Percentiles rank a stretch among this genome's conserved stretches.
phyloP scores from a whole-genome alignment of 2,113 vertebrate genomes.

The Sylvilagus bachmani region DNA sequence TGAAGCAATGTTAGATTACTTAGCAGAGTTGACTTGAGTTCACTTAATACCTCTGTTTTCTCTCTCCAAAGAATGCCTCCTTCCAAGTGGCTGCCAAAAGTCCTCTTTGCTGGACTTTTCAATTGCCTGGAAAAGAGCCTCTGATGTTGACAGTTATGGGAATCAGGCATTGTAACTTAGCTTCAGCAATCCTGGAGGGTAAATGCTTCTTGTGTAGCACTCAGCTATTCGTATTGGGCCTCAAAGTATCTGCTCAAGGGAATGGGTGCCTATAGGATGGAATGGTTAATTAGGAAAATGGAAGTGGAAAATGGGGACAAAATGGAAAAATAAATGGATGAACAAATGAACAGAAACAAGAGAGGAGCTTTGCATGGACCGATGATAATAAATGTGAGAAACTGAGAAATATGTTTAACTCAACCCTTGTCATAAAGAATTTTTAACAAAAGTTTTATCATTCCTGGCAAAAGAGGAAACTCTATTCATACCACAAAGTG shows the following conservation, averaged over 20 bases:
- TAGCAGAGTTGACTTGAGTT: neutral
- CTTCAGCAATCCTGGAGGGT: neutral
- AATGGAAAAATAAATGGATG: neutral
- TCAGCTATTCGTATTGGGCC: neutral
- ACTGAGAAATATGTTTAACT: neutral
- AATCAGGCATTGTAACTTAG: neutral
- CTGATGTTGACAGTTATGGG: neutral
- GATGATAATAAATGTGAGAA: neutral
- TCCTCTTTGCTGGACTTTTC: slow-evolving; percentile 31
- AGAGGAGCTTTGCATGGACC: neutral
- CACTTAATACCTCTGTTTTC: slow-evolving; percentile 58
- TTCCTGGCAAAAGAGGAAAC: neutral
- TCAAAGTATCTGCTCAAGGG: neutral
- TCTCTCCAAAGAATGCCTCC: neutral
- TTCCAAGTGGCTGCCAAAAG: slow-evolving; percentile 26
- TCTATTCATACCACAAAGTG: neutral
- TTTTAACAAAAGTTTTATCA: neutral
- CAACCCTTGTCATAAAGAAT: neutral
- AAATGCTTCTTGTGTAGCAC: neutral
- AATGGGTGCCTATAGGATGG: neutral
- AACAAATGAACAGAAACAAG: neutral
- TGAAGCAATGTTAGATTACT: slow-evolving; percentile 25
- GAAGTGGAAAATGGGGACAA: neutral
- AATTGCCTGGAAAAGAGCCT: slow-evolving; percentile 1
- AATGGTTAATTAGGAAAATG: neutral